phyloP scores from a whole-genome alignment of 2,888 invertebrate genomes.

The Zygogramma bicolorata region DNA sequence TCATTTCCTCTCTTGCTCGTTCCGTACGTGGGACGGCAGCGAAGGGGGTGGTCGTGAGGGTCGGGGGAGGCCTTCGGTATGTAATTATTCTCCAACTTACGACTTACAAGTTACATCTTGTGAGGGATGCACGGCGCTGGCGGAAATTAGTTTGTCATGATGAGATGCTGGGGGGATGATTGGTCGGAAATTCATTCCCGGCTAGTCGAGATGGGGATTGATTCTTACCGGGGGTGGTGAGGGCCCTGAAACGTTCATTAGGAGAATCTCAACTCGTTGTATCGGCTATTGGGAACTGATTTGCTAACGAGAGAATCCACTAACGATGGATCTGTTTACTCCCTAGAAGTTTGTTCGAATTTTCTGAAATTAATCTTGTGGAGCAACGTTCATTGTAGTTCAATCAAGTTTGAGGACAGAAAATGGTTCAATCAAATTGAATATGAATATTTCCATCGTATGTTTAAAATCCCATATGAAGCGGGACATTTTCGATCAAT shows the following conservation, averaged over 20 bases:
- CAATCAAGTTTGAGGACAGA: too few species aligned
- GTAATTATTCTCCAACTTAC: slow-evolving; percentile 22
- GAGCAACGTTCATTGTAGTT: too few species aligned
- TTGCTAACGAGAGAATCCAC: too few species aligned
- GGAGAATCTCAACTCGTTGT: too few species aligned
- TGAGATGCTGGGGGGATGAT: slow-evolving; percentile 8
- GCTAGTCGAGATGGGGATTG: neutral
- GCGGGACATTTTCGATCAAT: too few species aligned
- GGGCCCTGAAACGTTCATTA: neutral
- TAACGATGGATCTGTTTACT: too few species aligned
- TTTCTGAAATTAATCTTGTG: too few species aligned
- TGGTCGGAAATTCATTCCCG: slow-evolving; percentile 16
- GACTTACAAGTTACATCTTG: slow-evolving; percentile 9
- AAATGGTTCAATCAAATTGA: too few species aligned
- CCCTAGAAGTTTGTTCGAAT: too few species aligned
- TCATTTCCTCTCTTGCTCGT: slow-evolving; percentile 31
- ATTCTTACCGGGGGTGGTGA: neutral
- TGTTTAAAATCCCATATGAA: too few species aligned
- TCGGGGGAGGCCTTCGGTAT: slow-evolving; percentile 11
- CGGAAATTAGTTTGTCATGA: slow-evolving; percentile 24
- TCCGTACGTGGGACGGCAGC: slow-evolving; percentile 16
- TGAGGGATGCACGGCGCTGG: slow-evolving; percentile 8
- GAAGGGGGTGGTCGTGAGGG: neutral
- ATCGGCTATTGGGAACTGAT: too few species aligned
- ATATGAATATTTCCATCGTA: too few species aligned